A percentile compares a stretch with the other conserved stretches of the same genome.
Evolutionary conservation across 2,797 vertebrate genomes (phyloP).

Genomic region (Aldrovandia affinis): DNA sequence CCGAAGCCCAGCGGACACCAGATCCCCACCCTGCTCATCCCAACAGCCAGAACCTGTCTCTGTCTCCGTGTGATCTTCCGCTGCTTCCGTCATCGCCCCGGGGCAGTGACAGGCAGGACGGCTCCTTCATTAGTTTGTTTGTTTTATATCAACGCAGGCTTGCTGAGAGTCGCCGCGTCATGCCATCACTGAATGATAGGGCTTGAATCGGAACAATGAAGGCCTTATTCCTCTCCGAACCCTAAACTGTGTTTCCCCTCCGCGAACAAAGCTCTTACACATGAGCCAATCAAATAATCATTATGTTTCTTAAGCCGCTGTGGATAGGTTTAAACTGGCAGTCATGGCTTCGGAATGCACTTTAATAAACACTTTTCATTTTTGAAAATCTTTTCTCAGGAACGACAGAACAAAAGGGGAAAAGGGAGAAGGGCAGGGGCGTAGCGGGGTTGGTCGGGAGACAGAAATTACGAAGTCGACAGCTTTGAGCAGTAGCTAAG

Average conservation of each 20-base stretch:
- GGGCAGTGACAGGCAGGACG: conserved; percentile 40
- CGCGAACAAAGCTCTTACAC: conserved; percentile 68
- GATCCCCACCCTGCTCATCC: neutral
- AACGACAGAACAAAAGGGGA: conserved; percentile 63
- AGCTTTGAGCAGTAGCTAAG: neutral
- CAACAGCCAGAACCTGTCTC: conserved; percentile 17
- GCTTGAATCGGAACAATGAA: conserved; percentile 52
- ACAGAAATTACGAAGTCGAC: neutral
- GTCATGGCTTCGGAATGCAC: conserved; percentile 66
- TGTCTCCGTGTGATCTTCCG: conserved; percentile 26
- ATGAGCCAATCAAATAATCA: conserved; percentile 72
- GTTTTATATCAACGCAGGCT: conserved; percentile 53
- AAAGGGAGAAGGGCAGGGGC: neutral
- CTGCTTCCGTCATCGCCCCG: conserved; percentile 38
- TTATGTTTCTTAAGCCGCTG: conserved; percentile 63
- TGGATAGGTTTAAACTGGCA: conserved; percentile 64
- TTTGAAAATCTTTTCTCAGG: conserved; percentile 57
- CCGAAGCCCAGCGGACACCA: conserved; percentile 9
- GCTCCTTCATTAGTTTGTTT: conserved; percentile 56
- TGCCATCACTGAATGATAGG: conserved; percentile 42
- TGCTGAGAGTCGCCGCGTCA: conserved; percentile 53
- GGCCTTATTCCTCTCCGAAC: conserved; percentile 51
- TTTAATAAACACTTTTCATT: conserved; percentile 65
- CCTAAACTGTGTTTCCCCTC: neutral
- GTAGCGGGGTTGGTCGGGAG: neutral